Evolutionary conservation across 2,797 vertebrate species (phyloP).

Genomic region (Myotis daubentonii): DNA sequence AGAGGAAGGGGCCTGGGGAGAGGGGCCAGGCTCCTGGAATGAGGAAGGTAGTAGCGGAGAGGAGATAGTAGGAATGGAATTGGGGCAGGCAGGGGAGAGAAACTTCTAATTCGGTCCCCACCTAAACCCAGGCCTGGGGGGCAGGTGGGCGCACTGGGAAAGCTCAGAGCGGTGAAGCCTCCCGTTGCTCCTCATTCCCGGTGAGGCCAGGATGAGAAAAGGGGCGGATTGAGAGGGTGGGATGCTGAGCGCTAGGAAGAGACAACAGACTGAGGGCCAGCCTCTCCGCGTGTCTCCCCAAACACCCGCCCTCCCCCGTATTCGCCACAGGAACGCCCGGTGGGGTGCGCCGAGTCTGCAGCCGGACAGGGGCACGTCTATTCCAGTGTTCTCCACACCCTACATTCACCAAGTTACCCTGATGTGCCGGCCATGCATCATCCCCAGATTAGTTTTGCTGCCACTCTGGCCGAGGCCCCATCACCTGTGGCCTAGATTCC

Average conservation of each 20-base stretch:
- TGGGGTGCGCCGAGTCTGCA: background rate
- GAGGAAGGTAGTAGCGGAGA: background rate
- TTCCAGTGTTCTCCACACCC: background rate
- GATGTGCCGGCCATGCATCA: background rate
- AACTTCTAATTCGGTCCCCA: background rate
- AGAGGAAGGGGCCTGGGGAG: background rate
- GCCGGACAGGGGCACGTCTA: background rate
- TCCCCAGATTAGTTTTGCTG: background rate
- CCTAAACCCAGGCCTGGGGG: background rate
- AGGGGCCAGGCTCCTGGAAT: background rate
- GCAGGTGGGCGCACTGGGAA: background rate
- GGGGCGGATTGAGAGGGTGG: background rate
- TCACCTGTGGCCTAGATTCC: background rate
- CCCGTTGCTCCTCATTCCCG: background rate
- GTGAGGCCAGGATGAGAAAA: background rate
- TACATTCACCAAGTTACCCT: fast-evolving
- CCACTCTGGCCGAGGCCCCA: background rate
- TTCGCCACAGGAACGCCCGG: background rate
- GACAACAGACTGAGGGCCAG: background rate
- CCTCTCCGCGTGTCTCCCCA: background rate
- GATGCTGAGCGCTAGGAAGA: background rate
- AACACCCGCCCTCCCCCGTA: fast-evolving
- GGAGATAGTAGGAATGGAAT: background rate
- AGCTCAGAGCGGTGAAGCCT: background rate
- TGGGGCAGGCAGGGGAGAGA: background rate